Evolutionary conservation across 2,113 vertebrate species (phyloP), one percentile per base, ranked within the genome.

Genomic region (Acrocephalus arundinaceus): DNA sequence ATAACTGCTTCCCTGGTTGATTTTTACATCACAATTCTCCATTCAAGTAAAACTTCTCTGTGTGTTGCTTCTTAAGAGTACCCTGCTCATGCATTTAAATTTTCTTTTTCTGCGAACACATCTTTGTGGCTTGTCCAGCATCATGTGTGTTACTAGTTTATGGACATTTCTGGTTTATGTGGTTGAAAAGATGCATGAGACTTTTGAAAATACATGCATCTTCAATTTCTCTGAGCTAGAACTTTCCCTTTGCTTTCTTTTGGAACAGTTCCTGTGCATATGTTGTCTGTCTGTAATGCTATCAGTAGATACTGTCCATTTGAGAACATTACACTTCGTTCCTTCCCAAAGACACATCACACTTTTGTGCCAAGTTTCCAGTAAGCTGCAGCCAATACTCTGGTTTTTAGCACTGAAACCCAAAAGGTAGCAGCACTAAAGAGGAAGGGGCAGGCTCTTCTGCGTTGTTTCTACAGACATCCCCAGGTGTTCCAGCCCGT

Each of bases 361-460:
- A 14, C 41, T 84, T 55, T 4, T n/a, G 68, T 96, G 94, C 93
- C 96, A 97, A 95, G 70, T 85, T 93, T 96, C 61, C 83, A 68
- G 58, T 65, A 81, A 84, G 51, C 35, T 92, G 59, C 72, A 78
- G 90, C 83, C 92, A 87, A 27, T 92, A 65, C 33, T 78, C 72
- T 90, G 54, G 3, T 75, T 94, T 92, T 62, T 87, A 61, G 81
- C 91, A 58, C 85, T 80, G 68, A 84, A 88, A 72, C 84, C 73
- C 66, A 43, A 61, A 89, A 57, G 80, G 49, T 58, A 85, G 55
- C 51, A 84, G 76, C 61, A 35, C 37, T 51, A 65, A 65, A 79
- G 54, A 73, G 71, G 52, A 89, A 62, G 23, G 6, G 5, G 33
- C 63, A 85, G 54, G 10, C 35, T 72, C n/a, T 78, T 57, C 33